These are phyloP conservation scores for Psylliodes chrysocephalus DNA, from an alignment of 2,888 invertebrate species.

Conservation along the genomic window DNA sequence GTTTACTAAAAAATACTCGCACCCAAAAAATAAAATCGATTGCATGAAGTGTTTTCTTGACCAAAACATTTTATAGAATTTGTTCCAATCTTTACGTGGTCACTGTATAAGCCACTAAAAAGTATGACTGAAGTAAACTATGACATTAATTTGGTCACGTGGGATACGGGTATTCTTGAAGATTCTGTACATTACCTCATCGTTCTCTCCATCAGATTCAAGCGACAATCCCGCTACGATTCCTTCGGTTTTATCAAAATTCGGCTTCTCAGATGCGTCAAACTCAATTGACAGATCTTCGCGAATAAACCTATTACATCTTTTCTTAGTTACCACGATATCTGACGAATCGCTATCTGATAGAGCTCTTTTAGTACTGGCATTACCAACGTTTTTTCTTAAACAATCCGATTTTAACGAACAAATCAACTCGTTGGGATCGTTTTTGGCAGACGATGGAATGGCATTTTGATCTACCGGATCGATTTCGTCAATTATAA, in stretches of 20 bases:
- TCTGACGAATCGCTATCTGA: constrained; percentile 44
- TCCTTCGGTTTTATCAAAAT: constrained; percentile 2
- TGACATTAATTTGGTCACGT: no score
- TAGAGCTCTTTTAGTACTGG: constrained; percentile 37
- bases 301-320: constrained; percentile 50
- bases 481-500: no score
- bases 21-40: no score
- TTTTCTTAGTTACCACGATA: constrained; percentile 39
- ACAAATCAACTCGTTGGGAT: constrained; percentile 24
- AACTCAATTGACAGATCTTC: constrained; percentile 55
- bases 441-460: background rate
- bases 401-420: constrained; percentile 23
- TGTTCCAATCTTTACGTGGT: no score
- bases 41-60: no score
- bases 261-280: constrained; percentile 38
- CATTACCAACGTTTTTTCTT: constrained; percentile 24
- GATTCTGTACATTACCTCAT: constrained; percentile 49
- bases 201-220: constrained; percentile 40
- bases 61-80: no score
- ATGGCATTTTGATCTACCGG: background rate
- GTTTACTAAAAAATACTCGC: no score
- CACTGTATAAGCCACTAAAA: no score
- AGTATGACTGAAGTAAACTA: no score
- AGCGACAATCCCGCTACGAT: background rate
- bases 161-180: no score